These are phyloP conservation scores for Ectropis crepuscularia DNA, from an alignment of 2,888 invertebrate genomes.

Conservation along the genomic window DNA sequence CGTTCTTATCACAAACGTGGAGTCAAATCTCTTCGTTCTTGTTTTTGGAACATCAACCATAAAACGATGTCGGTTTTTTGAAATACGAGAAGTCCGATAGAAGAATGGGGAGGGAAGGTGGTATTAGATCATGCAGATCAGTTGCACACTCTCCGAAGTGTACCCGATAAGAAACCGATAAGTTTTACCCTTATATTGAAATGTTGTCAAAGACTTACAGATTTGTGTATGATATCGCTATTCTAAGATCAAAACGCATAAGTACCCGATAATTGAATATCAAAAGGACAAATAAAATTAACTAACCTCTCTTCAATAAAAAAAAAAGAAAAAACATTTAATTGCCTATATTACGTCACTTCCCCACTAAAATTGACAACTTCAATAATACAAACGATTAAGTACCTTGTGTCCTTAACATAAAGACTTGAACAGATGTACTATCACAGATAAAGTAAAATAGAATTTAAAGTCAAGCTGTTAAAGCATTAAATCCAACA, in stretches of 20 bases:
- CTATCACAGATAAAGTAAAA: conserved; percentile 1
- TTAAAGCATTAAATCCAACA: conserved; percentile 29
- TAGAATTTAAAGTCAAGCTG: conserved; percentile 17
- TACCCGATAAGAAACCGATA: too few species aligned
- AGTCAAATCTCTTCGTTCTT: too few species aligned
- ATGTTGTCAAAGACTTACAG: too few species aligned
- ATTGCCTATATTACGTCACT: conserved; percentile 39
- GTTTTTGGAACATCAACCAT: too few species aligned
- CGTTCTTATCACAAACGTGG: too few species aligned
- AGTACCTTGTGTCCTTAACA: conserved; percentile 1
- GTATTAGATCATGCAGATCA: too few species aligned
- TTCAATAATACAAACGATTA: conserved; percentile 8
- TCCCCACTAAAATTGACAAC: conserved; percentile 32
- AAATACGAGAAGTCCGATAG: too few species aligned
- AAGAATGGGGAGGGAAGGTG: too few species aligned
- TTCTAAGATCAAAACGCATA: conserved; percentile 9
- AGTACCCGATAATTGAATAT: conserved; percentile 23
- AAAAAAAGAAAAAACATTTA: conserved; percentile 34
- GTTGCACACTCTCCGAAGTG: too few species aligned
- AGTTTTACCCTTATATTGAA: too few species aligned
- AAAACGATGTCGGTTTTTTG: too few species aligned
- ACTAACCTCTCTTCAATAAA: conserved; percentile 22
- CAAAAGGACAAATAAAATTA: conserved; percentile 20
- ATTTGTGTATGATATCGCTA: not conserved
- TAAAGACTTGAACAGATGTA: conserved; percentile 8